A percentile compares a stretch with the other conserved stretches of the same genome.
Conservation (phyloP, 2,797 vertebrate species). For the Glyptemys insculpta region DNA sequence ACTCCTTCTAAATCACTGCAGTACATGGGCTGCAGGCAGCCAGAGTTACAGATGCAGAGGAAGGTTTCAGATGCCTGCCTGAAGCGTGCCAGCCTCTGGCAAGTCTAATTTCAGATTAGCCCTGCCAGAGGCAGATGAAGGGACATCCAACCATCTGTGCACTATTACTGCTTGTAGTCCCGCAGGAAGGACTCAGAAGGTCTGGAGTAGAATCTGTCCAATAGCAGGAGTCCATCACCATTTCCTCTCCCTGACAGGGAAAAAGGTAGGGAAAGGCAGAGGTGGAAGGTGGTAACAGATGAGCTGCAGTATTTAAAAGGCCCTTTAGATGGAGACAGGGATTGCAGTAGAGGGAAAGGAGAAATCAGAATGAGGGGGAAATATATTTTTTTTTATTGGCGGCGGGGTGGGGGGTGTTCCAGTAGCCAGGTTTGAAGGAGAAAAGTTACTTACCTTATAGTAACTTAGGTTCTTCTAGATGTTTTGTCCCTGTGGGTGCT, state of each 20-base stretch:
- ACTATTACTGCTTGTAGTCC: not conserved
- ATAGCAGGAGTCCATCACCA: not conserved
- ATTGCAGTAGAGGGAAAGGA: not conserved
- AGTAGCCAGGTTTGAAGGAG: not conserved
- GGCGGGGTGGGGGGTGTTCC: not conserved
- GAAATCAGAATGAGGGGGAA: not conserved
- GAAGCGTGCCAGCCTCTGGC: not conserved
- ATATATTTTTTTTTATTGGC: not conserved
- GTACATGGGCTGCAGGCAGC: not conserved
- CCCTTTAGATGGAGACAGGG: not conserved
- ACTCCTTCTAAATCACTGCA: not conserved
- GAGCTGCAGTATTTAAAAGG: not conserved
- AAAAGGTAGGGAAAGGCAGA: not conserved
- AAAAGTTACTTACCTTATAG: not conserved
- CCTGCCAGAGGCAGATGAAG: not conserved
- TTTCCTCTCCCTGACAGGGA: not conserved
- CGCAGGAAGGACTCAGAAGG: not conserved
- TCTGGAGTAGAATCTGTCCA: not conserved
- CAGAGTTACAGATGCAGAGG: not conserved
- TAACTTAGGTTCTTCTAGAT: not conserved
- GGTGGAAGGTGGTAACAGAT: not conserved
- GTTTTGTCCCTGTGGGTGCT: not conserved
- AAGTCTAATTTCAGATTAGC: not conserved
- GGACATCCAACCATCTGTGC: not conserved
- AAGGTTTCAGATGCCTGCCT: not conserved